A percentile compares a stretch with the other conserved stretches of the same genome.
These are phyloP conservation scores for Delichon dasypus DNA, from an alignment of 2,797 vertebrate genomes.

Conservation along the genomic window DNA sequence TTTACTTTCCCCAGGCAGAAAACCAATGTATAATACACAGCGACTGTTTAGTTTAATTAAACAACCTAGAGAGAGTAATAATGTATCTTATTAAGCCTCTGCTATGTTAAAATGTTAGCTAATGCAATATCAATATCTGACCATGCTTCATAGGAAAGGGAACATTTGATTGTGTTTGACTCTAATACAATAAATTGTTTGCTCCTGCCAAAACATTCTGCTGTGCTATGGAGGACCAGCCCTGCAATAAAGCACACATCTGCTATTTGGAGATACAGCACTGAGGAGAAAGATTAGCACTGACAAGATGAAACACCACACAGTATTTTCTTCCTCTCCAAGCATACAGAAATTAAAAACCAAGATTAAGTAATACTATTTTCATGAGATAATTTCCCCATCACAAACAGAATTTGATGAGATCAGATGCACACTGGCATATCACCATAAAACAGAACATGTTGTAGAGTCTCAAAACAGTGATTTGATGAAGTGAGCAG, in stretches of 20 bases:
- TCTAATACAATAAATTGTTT: constrained; percentile 44
- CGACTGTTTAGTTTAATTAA: constrained; percentile 58
- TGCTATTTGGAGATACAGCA: constrained; percentile 46
- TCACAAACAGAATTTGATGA: constrained; percentile 53
- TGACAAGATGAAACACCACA: constrained; percentile 44
- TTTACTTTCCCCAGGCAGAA: constrained; percentile 57
- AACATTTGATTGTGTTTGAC: constrained; percentile 49
- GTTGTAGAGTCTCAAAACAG: constrained; percentile 33
- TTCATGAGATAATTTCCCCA: constrained; percentile 47
- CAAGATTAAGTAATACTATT: constrained; percentile 36
- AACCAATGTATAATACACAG: constrained; percentile 19
- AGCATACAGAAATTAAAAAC: constrained; percentile 52
- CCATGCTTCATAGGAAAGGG: constrained; percentile 19
- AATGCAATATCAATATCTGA: constrained; percentile 53
- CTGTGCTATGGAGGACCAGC: constrained; percentile 21
- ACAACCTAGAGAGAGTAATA: constrained; percentile 55
- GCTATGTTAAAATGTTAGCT: constrained; percentile 43
- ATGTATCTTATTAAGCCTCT: constrained; percentile 49
- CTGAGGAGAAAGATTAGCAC: constrained; percentile 42
- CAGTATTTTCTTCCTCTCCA: constrained; percentile 41
- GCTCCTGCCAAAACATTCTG: constrained; percentile 35
- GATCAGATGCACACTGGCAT: constrained; percentile 27
- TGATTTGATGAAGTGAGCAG: constrained; percentile 37
- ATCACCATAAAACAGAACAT: constrained; percentile 45
- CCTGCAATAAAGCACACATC: constrained; percentile 48